Percentiles rank a stretch among this genome's conserved stretches.
These are phyloP conservation scores for Nannobrachium achirus DNA, from an alignment of 2,113 vertebrate species.

Conservation along the genomic window DNA sequence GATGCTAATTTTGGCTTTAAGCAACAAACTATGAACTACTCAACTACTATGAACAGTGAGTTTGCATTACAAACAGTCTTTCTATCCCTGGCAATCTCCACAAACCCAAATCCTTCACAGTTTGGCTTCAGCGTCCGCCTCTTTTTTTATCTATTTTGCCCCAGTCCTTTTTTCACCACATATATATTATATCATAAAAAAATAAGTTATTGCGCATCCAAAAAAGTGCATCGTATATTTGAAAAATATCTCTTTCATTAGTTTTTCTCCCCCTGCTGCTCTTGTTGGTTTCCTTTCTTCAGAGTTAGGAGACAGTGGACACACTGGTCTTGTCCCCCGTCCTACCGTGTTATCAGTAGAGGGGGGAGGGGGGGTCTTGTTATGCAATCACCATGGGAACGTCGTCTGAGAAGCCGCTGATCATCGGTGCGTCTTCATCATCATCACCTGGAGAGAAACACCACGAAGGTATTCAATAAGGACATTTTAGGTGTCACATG, in stretches of 20 bases:
- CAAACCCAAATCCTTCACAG: slow-evolving; percentile 77
- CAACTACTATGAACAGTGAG: slow-evolving; percentile 54
- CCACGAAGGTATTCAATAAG: background rate
- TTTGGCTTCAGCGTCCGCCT: slow-evolving; percentile 63
- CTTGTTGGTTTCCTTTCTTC: slow-evolving; percentile 33
- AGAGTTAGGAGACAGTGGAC: slow-evolving; percentile 10
- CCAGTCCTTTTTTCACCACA: slow-evolving; percentile 56
- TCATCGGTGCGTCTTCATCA: slow-evolving; percentile 96
- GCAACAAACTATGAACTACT: slow-evolving; percentile 45
- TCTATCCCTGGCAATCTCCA: slow-evolving; percentile 41
- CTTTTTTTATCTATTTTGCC: slow-evolving; percentile 20
- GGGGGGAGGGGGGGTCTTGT: slow-evolving; percentile 47
- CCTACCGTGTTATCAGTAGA: slow-evolving; percentile 15
- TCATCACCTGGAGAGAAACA: slow-evolving; percentile 85
- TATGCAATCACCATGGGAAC: slow-evolving; percentile 99
- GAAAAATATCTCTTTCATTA: slow-evolving; percentile 80
- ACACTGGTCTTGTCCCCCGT: background rate
- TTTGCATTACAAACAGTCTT: slow-evolving; percentile 60
- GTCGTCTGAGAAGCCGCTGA: slow-evolving; percentile 97
- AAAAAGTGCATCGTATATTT: slow-evolving; percentile 84
- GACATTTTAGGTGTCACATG: too few species aligned
- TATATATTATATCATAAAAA: slow-evolving; percentile 78
- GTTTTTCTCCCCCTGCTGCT: slow-evolving; percentile 29
- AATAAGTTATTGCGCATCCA: slow-evolving; percentile 86
- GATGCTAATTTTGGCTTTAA: slow-evolving; percentile 75